Percentiles rank a stretch among this genome's conserved stretches.
These are phyloP conservation scores for Chrysolina americana DNA, from an alignment of 2,888 invertebrate genomes.

Conservation along the genomic window DNA sequence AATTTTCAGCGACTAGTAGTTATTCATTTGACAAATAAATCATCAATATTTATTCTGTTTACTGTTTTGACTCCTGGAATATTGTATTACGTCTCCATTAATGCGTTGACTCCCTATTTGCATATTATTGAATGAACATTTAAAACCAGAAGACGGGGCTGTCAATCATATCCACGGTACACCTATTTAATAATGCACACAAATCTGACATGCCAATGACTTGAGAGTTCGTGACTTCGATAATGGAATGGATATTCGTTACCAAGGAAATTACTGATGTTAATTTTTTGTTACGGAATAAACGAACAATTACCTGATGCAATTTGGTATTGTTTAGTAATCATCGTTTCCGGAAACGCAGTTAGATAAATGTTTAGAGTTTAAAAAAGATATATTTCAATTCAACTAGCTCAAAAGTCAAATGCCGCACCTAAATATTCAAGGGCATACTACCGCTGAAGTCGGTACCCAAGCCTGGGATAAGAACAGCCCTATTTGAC, in stretches of 20 bases:
- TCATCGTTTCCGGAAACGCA: too few species aligned
- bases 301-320: too few species aligned
- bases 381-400: too few species aligned
- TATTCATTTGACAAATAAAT: constrained; percentile 3
- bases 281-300: background rate
- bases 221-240: constrained; percentile 14
- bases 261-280: background rate
- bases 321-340: too few species aligned
- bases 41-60: constrained; percentile 38
- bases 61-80: constrained; percentile 35
- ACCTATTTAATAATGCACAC: constrained; percentile 22
- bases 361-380: too few species aligned
- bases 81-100: constrained; percentile 40
- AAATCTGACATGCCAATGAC: constrained; percentile 24
- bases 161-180: constrained; percentile 32
- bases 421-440: too few species aligned
- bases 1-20: background rate
- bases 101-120: constrained; percentile 32
- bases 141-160: constrained; percentile 33
- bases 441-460: too few species aligned
- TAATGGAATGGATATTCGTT: background rate
- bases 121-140: constrained; percentile 39
- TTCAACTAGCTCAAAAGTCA: too few species aligned
- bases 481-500: too few species aligned
- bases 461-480: too few species aligned